These are phyloP conservation scores for Zoanthus solanderi DNA, from an alignment of 92 coral and sea anemone species.

Conservation along the genomic window DNA sequence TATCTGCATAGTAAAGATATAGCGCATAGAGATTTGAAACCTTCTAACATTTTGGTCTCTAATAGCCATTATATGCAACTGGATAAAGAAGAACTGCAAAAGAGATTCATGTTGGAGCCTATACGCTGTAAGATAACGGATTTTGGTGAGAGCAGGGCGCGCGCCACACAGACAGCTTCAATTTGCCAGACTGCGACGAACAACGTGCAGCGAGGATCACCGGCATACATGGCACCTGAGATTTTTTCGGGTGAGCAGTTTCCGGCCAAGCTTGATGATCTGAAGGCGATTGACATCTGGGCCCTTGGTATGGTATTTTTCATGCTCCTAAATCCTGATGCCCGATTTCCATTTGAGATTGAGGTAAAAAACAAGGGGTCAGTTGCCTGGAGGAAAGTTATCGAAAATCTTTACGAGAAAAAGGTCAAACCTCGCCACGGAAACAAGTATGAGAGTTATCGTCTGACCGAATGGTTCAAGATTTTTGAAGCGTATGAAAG, in stretches of 20 bases:
- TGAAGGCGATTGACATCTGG: slow-evolving; percentile 38
- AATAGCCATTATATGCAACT: slow-evolving; percentile 27
- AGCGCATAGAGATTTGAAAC: slow-evolving; percentile 52
- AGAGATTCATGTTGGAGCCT: slow-evolving; percentile 27
- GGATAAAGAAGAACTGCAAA: slow-evolving; percentile 30
- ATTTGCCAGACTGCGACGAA: background rate
- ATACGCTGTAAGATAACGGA: slow-evolving; percentile 17
- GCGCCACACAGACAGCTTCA: background rate
- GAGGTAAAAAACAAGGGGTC: slow-evolving; percentile 19
- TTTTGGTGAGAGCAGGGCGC: slow-evolving; percentile 1
- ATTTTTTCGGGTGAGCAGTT: slow-evolving; percentile 2
- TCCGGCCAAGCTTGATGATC: slow-evolving; percentile 29
- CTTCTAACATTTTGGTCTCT: slow-evolving; percentile 48
- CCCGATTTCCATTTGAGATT: slow-evolving; percentile 22
- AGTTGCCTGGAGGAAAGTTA: slow-evolving; percentile 34
- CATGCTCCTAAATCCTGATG: slow-evolving; percentile 17
- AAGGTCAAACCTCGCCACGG: slow-evolving; percentile 22
- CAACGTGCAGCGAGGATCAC: background rate
- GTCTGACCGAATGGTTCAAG: slow-evolving; percentile 27
- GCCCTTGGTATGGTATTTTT: slow-evolving; percentile 28
- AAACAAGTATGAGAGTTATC: slow-evolving; percentile 28
- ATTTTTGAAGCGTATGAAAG: slow-evolving; percentile 28
- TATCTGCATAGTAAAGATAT: slow-evolving; percentile 31
- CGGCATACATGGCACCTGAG: background rate
- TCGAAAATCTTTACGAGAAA: background rate